phyloP scores from a whole-genome alignment of 2,888 invertebrate species.

The Drosophila borborema region DNA sequence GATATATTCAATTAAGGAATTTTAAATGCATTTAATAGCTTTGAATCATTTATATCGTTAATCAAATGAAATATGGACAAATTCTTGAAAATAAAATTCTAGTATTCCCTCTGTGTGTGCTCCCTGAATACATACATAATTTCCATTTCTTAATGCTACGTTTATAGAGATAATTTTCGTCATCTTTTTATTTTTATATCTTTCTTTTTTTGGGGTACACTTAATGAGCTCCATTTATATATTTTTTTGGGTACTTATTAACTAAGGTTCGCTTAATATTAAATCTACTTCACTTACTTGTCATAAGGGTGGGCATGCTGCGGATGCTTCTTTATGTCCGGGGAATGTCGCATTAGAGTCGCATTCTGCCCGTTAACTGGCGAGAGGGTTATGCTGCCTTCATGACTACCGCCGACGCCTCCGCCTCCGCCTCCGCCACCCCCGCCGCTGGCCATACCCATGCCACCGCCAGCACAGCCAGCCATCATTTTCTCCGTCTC shows the following conservation, averaged over 20 bases:
- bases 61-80: constrained; percentile 9
- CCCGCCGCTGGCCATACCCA: constrained; percentile 27
- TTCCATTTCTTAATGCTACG: constrained; percentile 16
- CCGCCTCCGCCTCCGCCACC: constrained; percentile 18
- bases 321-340: constrained; percentile 81
- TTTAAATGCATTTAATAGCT: constrained; percentile 31
- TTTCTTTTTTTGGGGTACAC: not conserved
- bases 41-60: constrained; percentile 10
- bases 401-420: constrained; percentile 52
- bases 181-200: too few relatives aligned
- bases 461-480: constrained; percentile 64
- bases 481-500: constrained; percentile 85
- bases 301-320: constrained; percentile 78
- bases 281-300: constrained; percentile 72
- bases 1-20: constrained; percentile 31
- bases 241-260: constrained; percentile 48
- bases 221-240: constrained; percentile 20
- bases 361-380: constrained; percentile 82
- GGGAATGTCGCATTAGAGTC: constrained; percentile 82
- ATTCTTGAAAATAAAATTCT: not conserved
- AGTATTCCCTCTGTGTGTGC: constrained; percentile 18
- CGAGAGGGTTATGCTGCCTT: constrained; percentile 63
- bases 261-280: constrained; percentile 43
- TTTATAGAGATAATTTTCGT: constrained; percentile 4
- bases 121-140: constrained; percentile 21